Conservation (phyloP, 2,797 vertebrate genomes). For the Lutjanus campechanus region DNA sequence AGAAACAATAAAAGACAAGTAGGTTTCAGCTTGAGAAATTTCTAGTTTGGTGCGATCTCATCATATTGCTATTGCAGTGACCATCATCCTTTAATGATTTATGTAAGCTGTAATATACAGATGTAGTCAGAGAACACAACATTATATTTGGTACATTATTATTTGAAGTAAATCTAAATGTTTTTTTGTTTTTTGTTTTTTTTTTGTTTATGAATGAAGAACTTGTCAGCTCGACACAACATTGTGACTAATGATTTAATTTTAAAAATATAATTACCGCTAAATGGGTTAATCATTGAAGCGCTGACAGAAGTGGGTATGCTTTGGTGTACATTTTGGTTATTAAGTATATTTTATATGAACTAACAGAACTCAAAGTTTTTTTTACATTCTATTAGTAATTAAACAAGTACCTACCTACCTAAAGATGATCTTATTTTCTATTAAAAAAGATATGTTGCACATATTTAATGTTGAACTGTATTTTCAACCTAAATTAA, state of each 20-base stretch:
- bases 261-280: too few relatives aligned
- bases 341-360: neutral
- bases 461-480: too few relatives aligned
- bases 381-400: neutral
- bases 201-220: neutral
- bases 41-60: neutral
- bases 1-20: neutral
- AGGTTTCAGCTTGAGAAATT: neutral
- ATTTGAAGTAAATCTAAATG: neutral
- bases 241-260: too few relatives aligned
- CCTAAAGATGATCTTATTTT: neutral
- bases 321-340: too few relatives aligned
- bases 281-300: neutral
- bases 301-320: neutral
- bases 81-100: neutral
- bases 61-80: neutral
- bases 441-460: too few relatives aligned
- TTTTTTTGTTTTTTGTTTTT: too few relatives aligned
- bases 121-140: neutral
- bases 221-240: neutral
- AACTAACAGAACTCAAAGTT: neutral
- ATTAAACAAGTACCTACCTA: neutral
- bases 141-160: neutral
- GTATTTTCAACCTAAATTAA: too few relatives aligned
- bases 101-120: neutral